phyloP scores from a whole-genome alignment of 2,113 vertebrate genomes.

The Pygoscelis antarcticus region DNA sequence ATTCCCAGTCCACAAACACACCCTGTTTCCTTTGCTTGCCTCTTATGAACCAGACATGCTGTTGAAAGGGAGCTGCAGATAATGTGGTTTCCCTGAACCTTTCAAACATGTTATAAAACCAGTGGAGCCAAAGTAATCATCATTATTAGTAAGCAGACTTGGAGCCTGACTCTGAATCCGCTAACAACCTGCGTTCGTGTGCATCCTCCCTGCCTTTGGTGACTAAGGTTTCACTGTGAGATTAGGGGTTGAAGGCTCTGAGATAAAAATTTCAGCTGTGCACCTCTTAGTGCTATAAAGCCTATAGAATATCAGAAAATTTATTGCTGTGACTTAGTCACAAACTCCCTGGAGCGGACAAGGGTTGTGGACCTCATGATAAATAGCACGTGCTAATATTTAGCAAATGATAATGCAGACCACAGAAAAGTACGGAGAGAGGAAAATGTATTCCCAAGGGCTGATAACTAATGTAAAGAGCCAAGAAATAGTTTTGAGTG shows the following conservation, averaged over 20 bases:
- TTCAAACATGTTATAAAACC: not conserved
- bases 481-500: conserved; percentile 6
- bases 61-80: conserved; percentile 8
- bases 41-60: not conserved
- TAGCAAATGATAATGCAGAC: conserved; percentile 49
- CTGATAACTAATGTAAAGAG: conserved; percentile 20
- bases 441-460: conserved; percentile 36
- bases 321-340: conserved; percentile 12
- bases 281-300: not conserved
- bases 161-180: not conserved
- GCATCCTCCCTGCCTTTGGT: conserved; percentile 2
- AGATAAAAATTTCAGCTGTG: conserved; percentile 15
- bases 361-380: conserved; percentile 28
- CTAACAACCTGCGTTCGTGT: not conserved
- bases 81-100: not conserved
- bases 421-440: not conserved
- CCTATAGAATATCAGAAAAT: conserved; percentile 4
- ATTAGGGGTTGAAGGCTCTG: not conserved
- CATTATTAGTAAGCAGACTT: not conserved
- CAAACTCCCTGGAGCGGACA: conserved; percentile 3
- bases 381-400: conserved; percentile 42
- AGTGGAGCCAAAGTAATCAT: not conserved
- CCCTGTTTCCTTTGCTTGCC: not conserved
- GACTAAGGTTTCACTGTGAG: not conserved
- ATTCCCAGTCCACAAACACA: not conserved